A percentile compares a stretch with the other conserved stretches of the same genome.
Evolutionary conservation across 1,140 invertebrate genomes (phyloP).

Genomic region (Platorchestia sp.): DNA sequence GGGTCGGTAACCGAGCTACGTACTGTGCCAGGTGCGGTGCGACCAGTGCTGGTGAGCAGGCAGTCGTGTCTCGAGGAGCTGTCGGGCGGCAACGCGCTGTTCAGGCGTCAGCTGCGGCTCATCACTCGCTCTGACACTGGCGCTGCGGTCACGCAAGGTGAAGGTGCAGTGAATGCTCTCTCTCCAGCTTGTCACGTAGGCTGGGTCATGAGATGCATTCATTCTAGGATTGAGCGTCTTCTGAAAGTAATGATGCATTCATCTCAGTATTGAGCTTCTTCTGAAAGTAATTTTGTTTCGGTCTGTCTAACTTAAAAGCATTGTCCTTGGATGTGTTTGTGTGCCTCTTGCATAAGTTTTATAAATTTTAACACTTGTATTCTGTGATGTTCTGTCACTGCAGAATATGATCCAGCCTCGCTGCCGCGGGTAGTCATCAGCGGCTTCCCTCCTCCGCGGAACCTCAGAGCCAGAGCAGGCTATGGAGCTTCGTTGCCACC

Average conservation of each 20-base stretch:
- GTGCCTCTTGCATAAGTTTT: not conserved
- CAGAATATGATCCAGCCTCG: not conserved
- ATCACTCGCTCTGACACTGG: constrained; percentile 19
- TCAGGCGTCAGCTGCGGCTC: constrained; percentile 1
- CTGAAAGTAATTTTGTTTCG: not conserved
- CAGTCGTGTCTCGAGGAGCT: constrained; percentile 1
- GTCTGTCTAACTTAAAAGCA: not conserved
- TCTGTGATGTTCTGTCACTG: not conserved
- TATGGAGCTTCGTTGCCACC: not conserved
- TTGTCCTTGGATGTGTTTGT: not conserved
- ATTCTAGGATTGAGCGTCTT: too few relatives aligned
- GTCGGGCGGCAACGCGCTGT: constrained; percentile 39
- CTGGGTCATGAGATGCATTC: too few relatives aligned
- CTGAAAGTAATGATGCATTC: not conserved
- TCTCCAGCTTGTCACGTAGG: too few relatives aligned
- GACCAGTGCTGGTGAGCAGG: constrained; percentile 11
- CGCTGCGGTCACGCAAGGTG: not conserved
- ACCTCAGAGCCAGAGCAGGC: too few relatives aligned
- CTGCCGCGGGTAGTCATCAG: not conserved
- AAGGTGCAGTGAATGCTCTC: not conserved
- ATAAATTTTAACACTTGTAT: not conserved
- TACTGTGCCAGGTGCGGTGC: not conserved
- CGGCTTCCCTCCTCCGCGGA: not conserved
- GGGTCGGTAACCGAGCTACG: not conserved
- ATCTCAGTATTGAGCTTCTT: not conserved